These are phyloP conservation scores for Aphelocoma coerulescens DNA, from an alignment of 2,113 vertebrate species.

Conservation along the genomic window DNA sequence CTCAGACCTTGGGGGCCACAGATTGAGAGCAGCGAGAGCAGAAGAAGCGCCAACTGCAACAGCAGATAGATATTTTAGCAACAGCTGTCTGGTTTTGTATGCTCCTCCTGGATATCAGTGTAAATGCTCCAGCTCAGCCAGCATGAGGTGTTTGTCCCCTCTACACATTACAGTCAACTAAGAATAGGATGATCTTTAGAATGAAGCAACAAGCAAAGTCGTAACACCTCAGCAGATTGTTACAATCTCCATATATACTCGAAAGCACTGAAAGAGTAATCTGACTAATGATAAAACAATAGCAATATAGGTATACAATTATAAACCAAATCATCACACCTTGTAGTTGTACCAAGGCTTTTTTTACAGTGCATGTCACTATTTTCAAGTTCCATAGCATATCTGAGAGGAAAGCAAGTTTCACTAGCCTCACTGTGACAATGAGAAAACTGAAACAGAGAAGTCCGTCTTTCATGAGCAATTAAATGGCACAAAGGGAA, in stretches of 20 bases:
- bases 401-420: not conserved
- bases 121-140: not conserved
- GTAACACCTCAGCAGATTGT: not conserved
- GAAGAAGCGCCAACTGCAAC: not conserved
- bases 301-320: not conserved
- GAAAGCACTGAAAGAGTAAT: not conserved
- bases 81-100: constrained; percentile 14
- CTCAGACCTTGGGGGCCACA: not conserved
- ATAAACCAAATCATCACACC: not conserved
- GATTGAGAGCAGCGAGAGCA: not conserved
- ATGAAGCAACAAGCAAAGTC: not conserved
- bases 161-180: not conserved
- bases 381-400: not conserved
- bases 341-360: not conserved
- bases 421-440: not conserved
- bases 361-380: not conserved
- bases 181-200: not conserved
- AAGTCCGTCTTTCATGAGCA: not conserved
- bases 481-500: not conserved
- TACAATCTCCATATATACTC: not conserved
- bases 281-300: not conserved
- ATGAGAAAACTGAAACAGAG: not conserved
- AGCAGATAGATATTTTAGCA: constrained; percentile 38
- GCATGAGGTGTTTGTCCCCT: not conserved
- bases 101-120: not conserved